Evolutionary conservation across 2,888 invertebrate species (phyloP).

Genomic region (Argyresthia goedartella): DNA sequence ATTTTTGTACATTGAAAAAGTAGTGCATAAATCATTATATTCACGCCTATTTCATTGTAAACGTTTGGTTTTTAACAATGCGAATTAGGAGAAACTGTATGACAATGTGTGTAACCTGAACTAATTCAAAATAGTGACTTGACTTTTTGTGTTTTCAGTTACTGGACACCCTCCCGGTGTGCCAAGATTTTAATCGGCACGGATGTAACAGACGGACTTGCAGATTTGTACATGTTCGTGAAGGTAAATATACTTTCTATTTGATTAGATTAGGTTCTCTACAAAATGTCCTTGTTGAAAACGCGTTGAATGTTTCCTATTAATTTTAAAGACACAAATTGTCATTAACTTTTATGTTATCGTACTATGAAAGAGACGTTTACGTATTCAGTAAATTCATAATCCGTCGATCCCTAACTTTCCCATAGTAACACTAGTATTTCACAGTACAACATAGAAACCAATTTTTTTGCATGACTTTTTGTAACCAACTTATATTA

Average conservation of each 20-base stretch:
- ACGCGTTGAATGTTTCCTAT: not conserved
- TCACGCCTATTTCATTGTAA: not conserved
- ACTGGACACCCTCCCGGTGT: slow-evolving; percentile 99
- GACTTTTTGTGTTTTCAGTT: slow-evolving; percentile 82
- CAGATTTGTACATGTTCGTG: slow-evolving; percentile 98
- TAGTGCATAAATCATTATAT: too few relatives aligned
- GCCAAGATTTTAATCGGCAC: slow-evolving; percentile 99
- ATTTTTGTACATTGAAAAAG: too few relatives aligned
- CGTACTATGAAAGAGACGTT: not conserved
- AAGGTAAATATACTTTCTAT: slow-evolving; percentile 74
- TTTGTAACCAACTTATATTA: not conserved
- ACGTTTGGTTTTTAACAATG: too few relatives aligned
- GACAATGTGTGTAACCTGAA: slow-evolving; percentile 6
- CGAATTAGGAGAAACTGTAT: slow-evolving; percentile 28
- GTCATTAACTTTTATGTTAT: not conserved
- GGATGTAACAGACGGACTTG: slow-evolving; percentile 96
- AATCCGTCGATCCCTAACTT: not conserved
- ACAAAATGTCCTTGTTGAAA: not conserved
- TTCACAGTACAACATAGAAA: not conserved
- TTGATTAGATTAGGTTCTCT: not conserved
- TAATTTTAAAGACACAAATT: not conserved
- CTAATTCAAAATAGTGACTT: not conserved
- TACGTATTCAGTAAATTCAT: not conserved
- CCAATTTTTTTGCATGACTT: not conserved
- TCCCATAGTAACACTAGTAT: slow-evolving; percentile 1